Evolutionary conservation across 2,113 vertebrate genomes (phyloP), one percentile per base, ranked within the genome.

Genomic region (Platysternon megacephalum): DNA sequence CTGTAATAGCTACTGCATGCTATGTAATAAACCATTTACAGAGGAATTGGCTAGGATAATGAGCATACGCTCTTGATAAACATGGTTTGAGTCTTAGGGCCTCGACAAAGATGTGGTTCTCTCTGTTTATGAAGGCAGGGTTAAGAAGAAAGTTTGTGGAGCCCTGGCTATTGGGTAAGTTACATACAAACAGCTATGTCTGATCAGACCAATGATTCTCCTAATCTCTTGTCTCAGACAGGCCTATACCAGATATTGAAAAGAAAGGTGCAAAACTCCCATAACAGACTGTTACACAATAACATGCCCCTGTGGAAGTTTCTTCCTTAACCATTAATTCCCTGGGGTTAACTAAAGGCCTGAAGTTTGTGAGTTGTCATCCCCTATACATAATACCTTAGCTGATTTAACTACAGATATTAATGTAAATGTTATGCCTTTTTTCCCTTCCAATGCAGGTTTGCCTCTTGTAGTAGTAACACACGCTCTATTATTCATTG

Each of bases 351-450:
- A 92, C 61, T 61, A 49, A 84, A 84, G 82, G 82, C 83, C 79
- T 61, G 22, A n/a, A 24, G 44, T 7, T 7, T 52, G 86, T 22
- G 42, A 26, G 56, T 55, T 95, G 44, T 35, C 93, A 61, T 28
- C 85, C 89, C 89, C 87, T 35, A 89, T 92, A 91, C 11, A n/a
- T 1, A 14, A 2, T 76, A 95, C 91, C n/a, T 35, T 78, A 24
- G 91, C 83, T 91, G 89, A 65, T 89, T 93, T 84, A 93, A 93
- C 56, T 89, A 12, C 79, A 82, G 65, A 92, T 78, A 84, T 0
- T 58, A 10, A 53, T 88, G 83, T 92, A 61, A 52, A 28, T 28
- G 42, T 68, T 93, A n/a, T 78, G 86, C 85, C 84, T 81, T 82
- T 49, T 89, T n/a, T 81, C 65, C 81, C 81, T 48, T 48, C 88